phyloP scores from a whole-genome alignment of 1,140 invertebrate species.

The Telenomus remus region DNA sequence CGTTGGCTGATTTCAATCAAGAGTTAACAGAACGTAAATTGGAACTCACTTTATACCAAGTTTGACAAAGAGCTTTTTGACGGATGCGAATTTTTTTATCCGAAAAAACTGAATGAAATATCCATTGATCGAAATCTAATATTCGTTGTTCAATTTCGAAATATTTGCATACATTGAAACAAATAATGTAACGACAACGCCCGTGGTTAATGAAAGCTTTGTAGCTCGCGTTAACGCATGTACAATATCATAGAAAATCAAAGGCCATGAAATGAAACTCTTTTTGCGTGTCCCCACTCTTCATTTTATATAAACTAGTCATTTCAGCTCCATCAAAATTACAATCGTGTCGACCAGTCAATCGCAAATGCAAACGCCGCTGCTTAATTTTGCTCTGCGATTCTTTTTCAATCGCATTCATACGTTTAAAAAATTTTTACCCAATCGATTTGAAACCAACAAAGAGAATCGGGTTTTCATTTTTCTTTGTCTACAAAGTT shows the following conservation, averaged over 20 bases:
- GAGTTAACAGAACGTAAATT: conserved; percentile 12
- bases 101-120: conserved; percentile 35
- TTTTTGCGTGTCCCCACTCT: conserved; percentile 7
- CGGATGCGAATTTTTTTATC: conserved; percentile 23
- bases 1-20: conserved; percentile 12
- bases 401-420: no score
- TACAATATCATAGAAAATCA: conserved; percentile 40
- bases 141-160: conserved; percentile 32
- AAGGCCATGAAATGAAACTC: conserved; percentile 45
- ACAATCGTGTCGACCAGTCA: not conserved
- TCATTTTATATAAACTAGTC: not conserved
- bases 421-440: no score
- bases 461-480: no score
- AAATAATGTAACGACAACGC: conserved; percentile 37
- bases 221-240: conserved; percentile 5
- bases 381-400: no score
- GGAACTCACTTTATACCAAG: conserved; percentile 10
- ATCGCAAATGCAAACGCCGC: no score
- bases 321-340: conserved; percentile 7
- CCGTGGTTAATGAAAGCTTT: conserved; percentile 29
- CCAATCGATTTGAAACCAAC: no score
- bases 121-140: conserved; percentile 29
- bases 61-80: conserved; percentile 16
- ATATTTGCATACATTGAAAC: conserved; percentile 35
- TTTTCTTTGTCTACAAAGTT: no score